Conservation (phyloP, 2,888 invertebrate species). For the Troides helena region DNA sequence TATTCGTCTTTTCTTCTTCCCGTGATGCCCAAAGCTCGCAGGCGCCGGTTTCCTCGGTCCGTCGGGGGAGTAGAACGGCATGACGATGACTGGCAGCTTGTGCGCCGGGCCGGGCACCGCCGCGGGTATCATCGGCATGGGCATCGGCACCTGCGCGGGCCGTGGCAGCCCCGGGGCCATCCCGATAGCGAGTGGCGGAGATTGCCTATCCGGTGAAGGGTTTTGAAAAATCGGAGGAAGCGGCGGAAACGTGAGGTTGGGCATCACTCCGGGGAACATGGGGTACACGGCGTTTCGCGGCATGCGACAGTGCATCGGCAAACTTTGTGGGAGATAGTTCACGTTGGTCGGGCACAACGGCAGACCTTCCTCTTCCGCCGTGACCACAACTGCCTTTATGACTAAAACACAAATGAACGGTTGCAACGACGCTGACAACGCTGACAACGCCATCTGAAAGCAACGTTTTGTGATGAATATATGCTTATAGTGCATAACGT, state of each 20-base stretch:
- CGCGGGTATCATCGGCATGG: slow-evolving; percentile 31
- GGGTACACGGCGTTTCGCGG: slow-evolving; percentile 42
- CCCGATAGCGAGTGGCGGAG: slow-evolving; percentile 41
- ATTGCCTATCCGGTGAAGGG: slow-evolving; percentile 39
- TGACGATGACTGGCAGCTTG: slow-evolving; percentile 70
- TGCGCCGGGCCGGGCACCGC: slow-evolving; percentile 45
- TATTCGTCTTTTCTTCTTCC: slow-evolving; percentile 33
- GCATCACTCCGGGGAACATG: slow-evolving; percentile 32
- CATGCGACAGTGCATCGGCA: slow-evolving; percentile 74
- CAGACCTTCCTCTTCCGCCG: slow-evolving; percentile 50
- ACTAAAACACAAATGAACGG: slow-evolving; percentile 36
- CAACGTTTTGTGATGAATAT: no score
- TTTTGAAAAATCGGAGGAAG: slow-evolving; percentile 42
- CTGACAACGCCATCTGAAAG: slow-evolving; percentile 32
- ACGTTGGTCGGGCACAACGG: slow-evolving; percentile 64
- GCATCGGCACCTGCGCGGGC: slow-evolving; percentile 33
- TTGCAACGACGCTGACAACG: slow-evolving; percentile 46
- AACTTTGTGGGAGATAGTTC: slow-evolving; percentile 61
- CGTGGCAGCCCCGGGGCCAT: slow-evolving; percentile 41
- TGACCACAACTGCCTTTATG: slow-evolving; percentile 31
- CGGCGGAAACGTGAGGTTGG: slow-evolving; percentile 32
- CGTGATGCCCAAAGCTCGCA: slow-evolving; percentile 19
- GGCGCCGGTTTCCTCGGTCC: slow-evolving; percentile 27
- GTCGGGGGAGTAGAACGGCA: slow-evolving; percentile 72
- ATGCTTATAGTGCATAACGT: no score